Evolutionary conservation across 30 jellyfish, hydroid and myxozoan species (phyloP), one percentile per base, ranked within the genome.

Genomic region (Turritopsis dohrnii): DNA sequence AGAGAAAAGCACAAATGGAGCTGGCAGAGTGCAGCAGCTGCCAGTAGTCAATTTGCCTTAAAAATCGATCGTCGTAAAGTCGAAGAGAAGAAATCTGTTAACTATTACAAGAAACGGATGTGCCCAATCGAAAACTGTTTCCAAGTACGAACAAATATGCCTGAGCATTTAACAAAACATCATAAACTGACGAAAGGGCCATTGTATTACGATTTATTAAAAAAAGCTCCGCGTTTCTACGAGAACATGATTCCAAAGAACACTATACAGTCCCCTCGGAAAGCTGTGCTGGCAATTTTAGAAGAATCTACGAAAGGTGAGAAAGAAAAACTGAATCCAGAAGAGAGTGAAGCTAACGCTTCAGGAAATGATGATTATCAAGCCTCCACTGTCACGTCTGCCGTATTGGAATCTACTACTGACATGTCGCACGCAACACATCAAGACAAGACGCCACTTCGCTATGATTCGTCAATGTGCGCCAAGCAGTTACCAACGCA

Each of bases 1-100:
- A 69, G 77, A 27, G 31, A 69, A 69, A 69, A 69, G 77, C 77
- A 69, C 30, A 69, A 69, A 27, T 69, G 77, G 77, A 69, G 77
- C 77, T 69, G 77, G 77, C 31, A 69, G 19, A 69, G 77, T 69
- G 77, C 77, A 9, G 77, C 77, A 19, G 8, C 77, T 8, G 77
- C 77, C 77, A n/a, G 31, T 27, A 69, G 77, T 69, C 77, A 69
- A 27, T 69, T 69, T 69, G 60, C 60, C 60, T 41, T 41, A 41
- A 41, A 41, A 41, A 41, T 13, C 60, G 60, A 41, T 41, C 60
- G 60, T 41, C 77, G 22, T 27, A 69, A 69, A 69, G 30, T 9
- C 9, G 30, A 69, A 69, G 77, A 69, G 28, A 69, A 69, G 31
- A 69, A 69, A 0, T 1, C 31, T 69, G 30, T n/a, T n/a, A 69